phyloP scores from a whole-genome alignment of 1,140 invertebrate species.

The Drosophila insularis region DNA sequence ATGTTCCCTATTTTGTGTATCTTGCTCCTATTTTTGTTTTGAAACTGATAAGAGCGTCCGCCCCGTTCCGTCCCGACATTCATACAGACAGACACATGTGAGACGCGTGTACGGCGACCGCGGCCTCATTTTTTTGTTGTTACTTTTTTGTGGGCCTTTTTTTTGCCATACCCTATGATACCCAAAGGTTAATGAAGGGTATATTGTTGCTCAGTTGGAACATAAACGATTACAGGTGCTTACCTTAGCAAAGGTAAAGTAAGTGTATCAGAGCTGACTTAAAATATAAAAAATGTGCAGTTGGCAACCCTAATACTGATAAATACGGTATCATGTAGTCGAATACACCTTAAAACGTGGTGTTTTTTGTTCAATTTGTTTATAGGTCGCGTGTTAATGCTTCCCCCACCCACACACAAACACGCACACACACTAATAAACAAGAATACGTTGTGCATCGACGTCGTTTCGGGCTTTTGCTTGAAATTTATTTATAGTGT shows the following conservation, averaged over 20 bases:
- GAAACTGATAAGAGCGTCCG: constrained; percentile 48
- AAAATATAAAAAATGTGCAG: too few species aligned
- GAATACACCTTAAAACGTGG: not conserved
- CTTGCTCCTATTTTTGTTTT: constrained; percentile 7
- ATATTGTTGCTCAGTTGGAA: not conserved
- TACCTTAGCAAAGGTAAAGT: too few species aligned
- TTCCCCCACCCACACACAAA: constrained; percentile 15
- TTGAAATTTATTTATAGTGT: constrained; percentile 5
- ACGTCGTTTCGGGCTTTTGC: constrained; percentile 10
- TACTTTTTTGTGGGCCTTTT: constrained; percentile 33
- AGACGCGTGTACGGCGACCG: constrained; percentile 59
- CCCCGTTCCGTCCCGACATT: not conserved
- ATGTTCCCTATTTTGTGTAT: not conserved
- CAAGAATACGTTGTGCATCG: constrained; percentile 22
- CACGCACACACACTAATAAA: constrained; percentile 20
- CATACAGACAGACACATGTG: constrained; percentile 35
- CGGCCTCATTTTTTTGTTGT: constrained; percentile 57
- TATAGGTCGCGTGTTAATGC: constrained; percentile 74
- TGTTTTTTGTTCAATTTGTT: constrained; percentile 39
- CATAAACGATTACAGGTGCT: too few species aligned
- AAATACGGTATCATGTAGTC: not conserved
- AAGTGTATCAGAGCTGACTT: too few species aligned
- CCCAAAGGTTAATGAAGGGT: not conserved
- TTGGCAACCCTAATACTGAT: too few species aligned
- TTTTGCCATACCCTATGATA: not conserved